phyloP scores from a whole-genome alignment of 2,888 invertebrate genomes.

The Gerris lacustris region DNA sequence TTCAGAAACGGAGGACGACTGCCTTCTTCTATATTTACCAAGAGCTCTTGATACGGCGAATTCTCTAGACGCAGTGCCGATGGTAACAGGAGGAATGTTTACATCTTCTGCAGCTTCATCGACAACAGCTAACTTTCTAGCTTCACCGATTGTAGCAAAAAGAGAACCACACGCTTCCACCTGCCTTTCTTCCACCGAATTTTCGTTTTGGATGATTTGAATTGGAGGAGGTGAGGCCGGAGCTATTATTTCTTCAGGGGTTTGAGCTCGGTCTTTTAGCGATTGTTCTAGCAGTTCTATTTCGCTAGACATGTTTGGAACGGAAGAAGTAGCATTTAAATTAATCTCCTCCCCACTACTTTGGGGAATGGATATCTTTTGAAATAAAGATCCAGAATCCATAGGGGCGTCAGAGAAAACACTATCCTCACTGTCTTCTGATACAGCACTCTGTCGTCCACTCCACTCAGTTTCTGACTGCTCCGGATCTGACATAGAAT shows the following conservation, averaged over 20 bases:
- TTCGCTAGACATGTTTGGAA: background rate
- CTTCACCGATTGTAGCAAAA: constrained; percentile 63
- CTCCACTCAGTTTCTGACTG: constrained; percentile 57
- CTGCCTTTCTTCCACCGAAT: constrained; percentile 17
- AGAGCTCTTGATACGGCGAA: constrained; percentile 71
- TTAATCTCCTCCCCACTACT: background rate
- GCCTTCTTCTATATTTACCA: constrained; percentile 63
- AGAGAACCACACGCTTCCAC: constrained; percentile 35
- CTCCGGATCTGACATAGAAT: constrained; percentile 63
- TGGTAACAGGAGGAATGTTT: constrained; percentile 43
- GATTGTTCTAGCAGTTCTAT: constrained; percentile 2
- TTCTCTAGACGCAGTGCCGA: constrained; percentile 60
- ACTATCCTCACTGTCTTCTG: constrained; percentile 55
- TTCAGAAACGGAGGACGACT: constrained; percentile 57
- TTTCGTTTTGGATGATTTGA: background rate
- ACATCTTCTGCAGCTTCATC: constrained; percentile 32
- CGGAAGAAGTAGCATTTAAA: background rate
- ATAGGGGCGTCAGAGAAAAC: constrained; percentile 56
- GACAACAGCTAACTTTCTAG: constrained; percentile 41
- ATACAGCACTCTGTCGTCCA: constrained; percentile 48
- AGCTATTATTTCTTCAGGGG: background rate
- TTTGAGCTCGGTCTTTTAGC: background rate
- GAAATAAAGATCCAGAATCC: constrained; percentile 41
- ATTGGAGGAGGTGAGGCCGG: background rate
- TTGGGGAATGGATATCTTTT: constrained; percentile 5